Evolutionary conservation across 2,113 vertebrate species (phyloP), one percentile per base, ranked within the genome.

Genomic region (Artemisiospiza belli): DNA sequence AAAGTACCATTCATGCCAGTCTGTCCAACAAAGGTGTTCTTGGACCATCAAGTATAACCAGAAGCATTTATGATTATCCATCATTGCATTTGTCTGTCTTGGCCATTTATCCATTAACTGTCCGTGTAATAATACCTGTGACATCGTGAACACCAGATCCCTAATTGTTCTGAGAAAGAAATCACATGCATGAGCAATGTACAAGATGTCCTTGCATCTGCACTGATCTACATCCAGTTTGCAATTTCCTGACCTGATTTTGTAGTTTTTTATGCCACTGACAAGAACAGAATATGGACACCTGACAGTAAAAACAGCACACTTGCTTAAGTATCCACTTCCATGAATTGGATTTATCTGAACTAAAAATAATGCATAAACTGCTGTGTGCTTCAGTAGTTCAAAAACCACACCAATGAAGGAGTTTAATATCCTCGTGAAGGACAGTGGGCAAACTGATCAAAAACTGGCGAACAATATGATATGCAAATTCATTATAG

Each of bases 351-450:
- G 31, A 83, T 9, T 52, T 85, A 31, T 20, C 33, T 47, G 47
- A 61, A 43, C 11, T 75, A 41, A 92, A 84, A 75, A 37, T 46
- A 55, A 19, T 12, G 5, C 3, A 79, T 68, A 47, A 85, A 79
- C 5, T 63, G 5, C 10, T 2, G 2, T 19, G 15, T 9, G 2
- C 8, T 49, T 31, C 39, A 63, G 11, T 5, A 67, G 10, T 30
- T 25, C 37, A 52, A 91, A 25, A 62, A 49, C 5, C 20, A 57
- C 10, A 47, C 6, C 4, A 5, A 1, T 30, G 22, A 68, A 55
- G 6, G 2, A 28, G 6, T 41, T 44, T 37, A 41, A 63, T 46
- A 64, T 14, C 7, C 18, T 68, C 11, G 22, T 24, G 47, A 72
- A 78, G 11, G 10, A 21, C 28, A 28, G 11, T 12, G 15, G 11